These are phyloP conservation scores for Protaetia brevitarsis DNA, from an alignment of 1,140 invertebrate genomes.

Conservation along the genomic window DNA sequence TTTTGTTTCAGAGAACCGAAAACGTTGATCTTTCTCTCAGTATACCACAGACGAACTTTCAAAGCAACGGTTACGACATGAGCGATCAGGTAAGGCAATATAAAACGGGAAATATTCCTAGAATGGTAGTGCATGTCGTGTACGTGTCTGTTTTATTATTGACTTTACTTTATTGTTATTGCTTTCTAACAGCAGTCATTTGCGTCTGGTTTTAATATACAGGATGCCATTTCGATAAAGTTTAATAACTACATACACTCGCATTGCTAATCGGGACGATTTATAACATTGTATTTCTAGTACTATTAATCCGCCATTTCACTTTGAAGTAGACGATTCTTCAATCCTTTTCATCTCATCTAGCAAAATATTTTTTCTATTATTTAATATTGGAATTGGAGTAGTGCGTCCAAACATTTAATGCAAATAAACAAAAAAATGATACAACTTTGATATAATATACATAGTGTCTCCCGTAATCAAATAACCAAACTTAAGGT, in stretches of 20 bases:
- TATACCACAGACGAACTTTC: conserved; percentile 59
- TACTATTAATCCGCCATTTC: too few relatives aligned
- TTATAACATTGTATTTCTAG: too few relatives aligned
- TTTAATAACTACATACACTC: not conserved
- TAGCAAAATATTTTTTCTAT: too few relatives aligned
- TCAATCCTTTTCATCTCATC: too few relatives aligned
- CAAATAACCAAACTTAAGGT: too few relatives aligned
- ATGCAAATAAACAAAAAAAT: too few relatives aligned
- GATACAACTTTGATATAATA: too few relatives aligned
- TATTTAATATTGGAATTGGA: too few relatives aligned
- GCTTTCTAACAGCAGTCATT: not conserved
- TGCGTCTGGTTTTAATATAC: not conserved
- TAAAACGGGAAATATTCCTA: not conserved
- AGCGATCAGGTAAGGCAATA: conserved; percentile 64
- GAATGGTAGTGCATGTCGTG: not conserved
- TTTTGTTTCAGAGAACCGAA: conserved; percentile 70
- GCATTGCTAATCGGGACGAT: not conserved
- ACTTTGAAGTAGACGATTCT: too few relatives aligned
- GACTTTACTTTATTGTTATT: not conserved
- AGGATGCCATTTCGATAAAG: not conserved
- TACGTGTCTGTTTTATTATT: not conserved
- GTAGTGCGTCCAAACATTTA: too few relatives aligned
- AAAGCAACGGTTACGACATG: conserved; percentile 67
- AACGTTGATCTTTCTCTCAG: conserved; percentile 69
- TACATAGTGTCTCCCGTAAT: too few relatives aligned